Evolutionary conservation across 2,888 invertebrate genomes (phyloP).

Genomic region (Drosophila kambysellisi): DNA sequence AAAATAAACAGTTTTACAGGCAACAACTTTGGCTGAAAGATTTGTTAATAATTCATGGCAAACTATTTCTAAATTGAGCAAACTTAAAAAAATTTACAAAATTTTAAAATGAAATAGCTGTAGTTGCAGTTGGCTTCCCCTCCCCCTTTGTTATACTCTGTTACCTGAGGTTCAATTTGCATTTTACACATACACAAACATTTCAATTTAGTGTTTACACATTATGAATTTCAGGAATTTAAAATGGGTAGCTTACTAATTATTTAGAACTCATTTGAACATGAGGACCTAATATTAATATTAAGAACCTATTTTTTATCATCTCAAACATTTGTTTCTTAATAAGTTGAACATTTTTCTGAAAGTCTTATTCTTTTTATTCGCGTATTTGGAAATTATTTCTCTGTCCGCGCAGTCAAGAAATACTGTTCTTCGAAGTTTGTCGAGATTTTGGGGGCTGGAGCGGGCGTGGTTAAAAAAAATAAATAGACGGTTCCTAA

Average conservation of each 20-base stretch:
- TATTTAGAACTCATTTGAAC: neutral
- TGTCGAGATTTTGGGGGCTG: no score
- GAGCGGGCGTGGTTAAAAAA: no score
- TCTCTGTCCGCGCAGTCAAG: no score
- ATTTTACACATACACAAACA: neutral
- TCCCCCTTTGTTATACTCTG: neutral
- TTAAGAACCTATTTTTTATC: neutral
- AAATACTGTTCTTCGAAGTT: no score
- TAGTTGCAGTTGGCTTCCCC: neutral
- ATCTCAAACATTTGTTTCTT: no score
- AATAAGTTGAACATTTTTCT: no score
- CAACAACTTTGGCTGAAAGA: slow-evolving; percentile 55
- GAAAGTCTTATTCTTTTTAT: no score
- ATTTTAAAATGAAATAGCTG: slow-evolving; percentile 42
- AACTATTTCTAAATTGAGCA: slow-evolving; percentile 54
- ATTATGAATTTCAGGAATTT: neutral
- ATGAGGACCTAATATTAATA: neutral
- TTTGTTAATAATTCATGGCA: slow-evolving; percentile 65
- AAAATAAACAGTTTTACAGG: slow-evolving; percentile 36
- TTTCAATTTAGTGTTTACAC: neutral
- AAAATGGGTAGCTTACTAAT: neutral
- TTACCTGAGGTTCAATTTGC: neutral
- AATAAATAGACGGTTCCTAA: no score
- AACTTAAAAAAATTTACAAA: slow-evolving; percentile 49
- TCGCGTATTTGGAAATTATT: no score